These are phyloP conservation scores for Neomonachus schauinslandi DNA, from an alignment of 2,113 vertebrate species.

Conservation along the genomic window DNA sequence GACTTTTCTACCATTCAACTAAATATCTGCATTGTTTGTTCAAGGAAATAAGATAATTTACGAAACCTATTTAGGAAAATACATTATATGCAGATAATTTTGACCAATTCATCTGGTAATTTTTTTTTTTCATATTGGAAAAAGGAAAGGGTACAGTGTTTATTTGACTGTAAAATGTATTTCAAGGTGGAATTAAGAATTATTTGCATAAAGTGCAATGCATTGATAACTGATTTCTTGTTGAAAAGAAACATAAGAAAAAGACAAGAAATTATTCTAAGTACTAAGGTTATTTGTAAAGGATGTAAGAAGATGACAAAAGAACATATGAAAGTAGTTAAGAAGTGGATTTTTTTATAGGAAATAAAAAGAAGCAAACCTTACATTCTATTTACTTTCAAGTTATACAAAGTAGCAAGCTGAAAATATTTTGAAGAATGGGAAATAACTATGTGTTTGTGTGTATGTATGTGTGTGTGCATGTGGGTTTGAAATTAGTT, in stretches of 20 bases:
- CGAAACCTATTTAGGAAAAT: background rate
- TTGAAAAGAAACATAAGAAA: background rate
- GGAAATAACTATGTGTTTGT: background rate
- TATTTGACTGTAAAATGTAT: background rate
- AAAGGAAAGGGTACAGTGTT: background rate
- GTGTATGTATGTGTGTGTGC: background rate
- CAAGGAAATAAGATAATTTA: background rate
- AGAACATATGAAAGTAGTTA: background rate
- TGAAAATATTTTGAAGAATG: background rate
- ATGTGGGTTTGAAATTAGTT: background rate
- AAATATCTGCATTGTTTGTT: background rate
- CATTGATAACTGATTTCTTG: background rate
- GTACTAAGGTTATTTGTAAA: background rate
- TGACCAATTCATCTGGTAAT: background rate
- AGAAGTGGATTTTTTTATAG: background rate
- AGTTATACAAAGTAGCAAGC: background rate
- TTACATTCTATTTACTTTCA: background rate
- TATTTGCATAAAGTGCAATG: background rate
- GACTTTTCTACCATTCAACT: background rate
- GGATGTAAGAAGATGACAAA: background rate
- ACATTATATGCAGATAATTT: background rate
- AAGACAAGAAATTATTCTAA: background rate
- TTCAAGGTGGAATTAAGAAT: background rate
- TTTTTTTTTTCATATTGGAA: background rate
- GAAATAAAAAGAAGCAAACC: background rate